These are phyloP conservation scores for Malachius bipustulatus DNA, from an alignment of 2,888 invertebrate genomes.

Conservation along the genomic window DNA sequence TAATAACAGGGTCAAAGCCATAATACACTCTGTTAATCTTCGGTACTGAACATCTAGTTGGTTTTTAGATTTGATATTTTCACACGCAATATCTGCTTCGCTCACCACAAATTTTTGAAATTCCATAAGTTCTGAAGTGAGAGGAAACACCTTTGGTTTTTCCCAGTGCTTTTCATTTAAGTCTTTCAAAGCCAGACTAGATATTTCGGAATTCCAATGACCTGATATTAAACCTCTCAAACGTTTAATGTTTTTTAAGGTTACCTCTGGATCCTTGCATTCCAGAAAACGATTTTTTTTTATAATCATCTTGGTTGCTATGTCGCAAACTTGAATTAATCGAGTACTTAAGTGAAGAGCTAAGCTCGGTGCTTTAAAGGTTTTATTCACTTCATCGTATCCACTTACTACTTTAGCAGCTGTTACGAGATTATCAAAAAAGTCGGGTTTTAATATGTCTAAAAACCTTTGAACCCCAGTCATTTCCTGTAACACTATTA, in stretches of 20 bases:
- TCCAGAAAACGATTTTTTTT: conserved; percentile 5
- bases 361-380: conserved; percentile 8
- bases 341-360: conserved; percentile 9
- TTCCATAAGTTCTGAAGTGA: too few species aligned
- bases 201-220: too few species aligned
- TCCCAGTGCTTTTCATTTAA: too few species aligned
- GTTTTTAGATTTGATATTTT: too few species aligned
- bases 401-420: conserved; percentile 9
- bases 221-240: neutral
- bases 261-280: neutral
- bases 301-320: conserved; percentile 7
- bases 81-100: too few species aligned
- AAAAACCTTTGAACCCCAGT: conserved; percentile 4
- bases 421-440: conserved; percentile 8
- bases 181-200: too few species aligned
- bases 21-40: too few species aligned
- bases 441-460: conserved; percentile 8
- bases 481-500: conserved; percentile 4
- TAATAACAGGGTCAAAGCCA: too few species aligned
- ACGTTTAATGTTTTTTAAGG: conserved; percentile 3
- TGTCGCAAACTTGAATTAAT: conserved; percentile 7
- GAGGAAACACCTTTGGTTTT: too few species aligned
- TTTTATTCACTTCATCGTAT: conserved; percentile 4
- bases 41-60: too few species aligned
- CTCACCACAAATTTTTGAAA: too few species aligned